Percentiles rank a stretch among this genome's conserved stretches.
These are phyloP conservation scores for Lydus trimaculatus DNA, from an alignment of 2,888 invertebrate genomes.

Conservation along the genomic window DNA sequence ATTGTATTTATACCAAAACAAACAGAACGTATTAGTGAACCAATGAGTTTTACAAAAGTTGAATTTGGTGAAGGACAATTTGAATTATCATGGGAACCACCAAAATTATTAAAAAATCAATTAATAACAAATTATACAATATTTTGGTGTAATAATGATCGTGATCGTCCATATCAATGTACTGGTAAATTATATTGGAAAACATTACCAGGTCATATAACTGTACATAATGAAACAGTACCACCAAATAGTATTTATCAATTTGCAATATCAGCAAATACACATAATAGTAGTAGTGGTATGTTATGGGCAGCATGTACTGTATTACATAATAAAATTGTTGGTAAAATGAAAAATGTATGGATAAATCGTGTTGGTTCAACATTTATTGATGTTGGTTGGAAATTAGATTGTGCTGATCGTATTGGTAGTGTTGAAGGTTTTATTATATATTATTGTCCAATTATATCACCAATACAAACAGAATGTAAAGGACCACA, in stretches of 20 bases:
- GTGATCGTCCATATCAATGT: conserved; percentile 55
- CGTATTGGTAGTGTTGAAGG: conserved; percentile 75
- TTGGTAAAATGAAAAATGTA: conserved; percentile 67
- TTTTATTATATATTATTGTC: conserved; percentile 79
- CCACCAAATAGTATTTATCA: conserved; percentile 69
- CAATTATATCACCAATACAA: conserved; percentile 62
- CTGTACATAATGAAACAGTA: conserved; percentile 66
- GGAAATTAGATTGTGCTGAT: conserved; percentile 81
- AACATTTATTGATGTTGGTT: conserved; percentile 70
- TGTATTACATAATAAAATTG: conserved; percentile 61
- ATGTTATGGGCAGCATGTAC: conserved; percentile 87
- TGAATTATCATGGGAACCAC: conserved; percentile 77
- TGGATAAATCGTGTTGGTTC: conserved; percentile 63
- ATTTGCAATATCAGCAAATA: conserved; percentile 85
- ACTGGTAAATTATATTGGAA: conserved; percentile 68
- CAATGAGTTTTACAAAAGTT: conserved; percentile 64
- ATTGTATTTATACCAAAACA: conserved; percentile 69
- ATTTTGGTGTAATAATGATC: conserved; percentile 69
- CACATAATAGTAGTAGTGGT: conserved; percentile 74
- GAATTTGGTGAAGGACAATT: conserved; percentile 75
- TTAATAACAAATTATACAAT: conserved; percentile 76
- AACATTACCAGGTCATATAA: conserved; percentile 63
- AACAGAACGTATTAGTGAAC: conserved; percentile 59
- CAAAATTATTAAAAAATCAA: conserved; percentile 56
- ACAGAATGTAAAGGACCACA: conserved; percentile 64